These are phyloP conservation scores for Lacerta agilis DNA, from an alignment of 2,797 vertebrate genomes.

Conservation along the genomic window DNA sequence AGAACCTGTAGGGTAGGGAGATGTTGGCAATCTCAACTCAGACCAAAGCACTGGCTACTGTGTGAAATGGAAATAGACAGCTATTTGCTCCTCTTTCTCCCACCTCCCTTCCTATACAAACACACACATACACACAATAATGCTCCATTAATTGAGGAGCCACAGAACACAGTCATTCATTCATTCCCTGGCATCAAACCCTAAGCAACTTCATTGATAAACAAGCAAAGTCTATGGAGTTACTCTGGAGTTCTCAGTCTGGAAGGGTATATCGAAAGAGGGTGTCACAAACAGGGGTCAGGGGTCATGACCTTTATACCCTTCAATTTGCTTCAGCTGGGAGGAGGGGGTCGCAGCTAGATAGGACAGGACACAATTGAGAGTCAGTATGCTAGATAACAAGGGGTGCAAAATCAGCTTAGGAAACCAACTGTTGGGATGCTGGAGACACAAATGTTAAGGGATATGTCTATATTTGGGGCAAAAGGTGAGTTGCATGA, in stretches of 20 bases:
- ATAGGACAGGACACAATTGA: not conserved
- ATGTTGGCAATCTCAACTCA: not conserved
- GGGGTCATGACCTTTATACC: constrained; percentile 19
- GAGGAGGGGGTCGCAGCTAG: not conserved
- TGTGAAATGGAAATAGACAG: not conserved
- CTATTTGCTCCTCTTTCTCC: not conserved
- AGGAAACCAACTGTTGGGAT: not conserved
- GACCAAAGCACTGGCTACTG: not conserved
- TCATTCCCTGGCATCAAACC: constrained; percentile 9
- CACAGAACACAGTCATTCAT: constrained; percentile 15
- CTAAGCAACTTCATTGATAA: constrained; percentile 14
- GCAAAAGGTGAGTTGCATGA: not conserved
- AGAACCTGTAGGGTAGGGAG: not conserved
- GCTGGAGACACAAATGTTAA: not conserved
- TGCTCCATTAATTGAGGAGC: constrained; percentile 10
- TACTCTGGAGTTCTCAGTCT: constrained; percentile 18
- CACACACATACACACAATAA: not conserved
- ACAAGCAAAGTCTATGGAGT: constrained; percentile 25
- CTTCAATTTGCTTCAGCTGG: constrained; percentile 21
- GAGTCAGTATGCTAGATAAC: not conserved
- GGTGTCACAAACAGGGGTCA: constrained; percentile 24
- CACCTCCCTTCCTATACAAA: not conserved
- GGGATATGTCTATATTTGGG: not conserved
- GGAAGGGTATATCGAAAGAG: constrained; percentile 3
- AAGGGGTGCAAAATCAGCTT: not conserved